Conservation (phyloP, 1,140 invertebrate genomes). For the Fopius arisanus region DNA sequence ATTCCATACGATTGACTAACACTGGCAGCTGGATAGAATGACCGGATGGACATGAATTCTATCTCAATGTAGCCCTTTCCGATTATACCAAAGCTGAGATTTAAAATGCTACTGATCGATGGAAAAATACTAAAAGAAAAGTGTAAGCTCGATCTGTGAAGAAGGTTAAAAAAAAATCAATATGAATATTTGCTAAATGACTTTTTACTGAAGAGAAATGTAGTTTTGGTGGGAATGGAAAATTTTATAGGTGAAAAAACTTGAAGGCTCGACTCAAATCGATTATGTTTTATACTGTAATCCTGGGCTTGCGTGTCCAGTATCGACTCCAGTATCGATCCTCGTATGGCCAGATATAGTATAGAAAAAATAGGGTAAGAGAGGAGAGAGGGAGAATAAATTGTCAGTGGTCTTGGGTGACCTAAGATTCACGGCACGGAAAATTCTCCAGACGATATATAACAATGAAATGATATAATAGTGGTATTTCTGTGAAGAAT, state of each 20-base stretch:
- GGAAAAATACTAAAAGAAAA: too few relatives aligned
- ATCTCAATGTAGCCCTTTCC: neutral
- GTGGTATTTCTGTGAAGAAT: neutral
- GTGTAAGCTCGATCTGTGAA: too few relatives aligned
- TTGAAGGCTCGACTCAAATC: neutral
- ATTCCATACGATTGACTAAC: neutral
- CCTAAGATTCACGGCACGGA: conserved; percentile 6
- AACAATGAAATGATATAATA: neutral
- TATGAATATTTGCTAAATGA: too few relatives aligned
- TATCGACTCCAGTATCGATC: conserved; percentile 40
- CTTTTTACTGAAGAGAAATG: too few relatives aligned
- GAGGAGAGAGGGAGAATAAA: conserved; percentile 13
- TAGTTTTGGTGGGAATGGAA: too few relatives aligned
- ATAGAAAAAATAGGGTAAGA: neutral
- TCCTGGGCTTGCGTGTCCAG: conserved; percentile 32
- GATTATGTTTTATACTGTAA: conserved; percentile 30
- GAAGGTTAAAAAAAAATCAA: too few relatives aligned
- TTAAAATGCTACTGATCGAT: too few relatives aligned
- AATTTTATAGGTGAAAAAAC: too few relatives aligned
- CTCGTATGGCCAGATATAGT: conserved; percentile 22
- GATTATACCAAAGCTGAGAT: too few relatives aligned
- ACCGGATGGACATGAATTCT: neutral
- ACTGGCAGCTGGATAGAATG: neutral
- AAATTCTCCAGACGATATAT: conserved; percentile 12
- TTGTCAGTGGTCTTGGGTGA: neutral